Evolutionary conservation across 2,113 vertebrate genomes (phyloP).

Genomic region (Heloderma charlesbogerti): DNA sequence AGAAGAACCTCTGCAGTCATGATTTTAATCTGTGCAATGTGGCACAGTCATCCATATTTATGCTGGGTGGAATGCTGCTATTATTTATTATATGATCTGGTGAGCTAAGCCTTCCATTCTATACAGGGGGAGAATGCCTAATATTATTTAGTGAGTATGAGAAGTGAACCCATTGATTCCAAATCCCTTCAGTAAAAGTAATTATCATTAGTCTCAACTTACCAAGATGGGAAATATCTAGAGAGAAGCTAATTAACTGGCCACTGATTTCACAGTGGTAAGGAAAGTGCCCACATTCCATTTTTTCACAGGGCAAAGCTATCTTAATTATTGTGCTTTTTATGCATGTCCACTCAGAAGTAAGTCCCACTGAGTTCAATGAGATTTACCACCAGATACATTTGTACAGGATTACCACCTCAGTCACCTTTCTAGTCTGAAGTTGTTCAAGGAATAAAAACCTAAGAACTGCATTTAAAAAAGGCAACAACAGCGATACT

Average conservation of each 20-base stretch:
- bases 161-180: background rate
- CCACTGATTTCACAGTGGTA: background rate
- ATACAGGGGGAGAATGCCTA: background rate
- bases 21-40: background rate
- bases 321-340: background rate
- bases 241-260: background rate
- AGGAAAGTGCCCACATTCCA: background rate
- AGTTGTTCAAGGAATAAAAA: background rate
- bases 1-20: conserved; percentile 5
- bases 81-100: conserved; percentile 2
- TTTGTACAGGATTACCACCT: too few species aligned
- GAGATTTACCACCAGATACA: background rate
- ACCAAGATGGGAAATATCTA: background rate
- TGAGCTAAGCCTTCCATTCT: background rate
- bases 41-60: conserved; percentile 10
- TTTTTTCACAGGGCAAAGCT: background rate
- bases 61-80: background rate
- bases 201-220: background rate
- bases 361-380: background rate
- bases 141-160: background rate
- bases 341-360: background rate
- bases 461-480: background rate
- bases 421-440: background rate
- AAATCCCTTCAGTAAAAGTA: background rate
- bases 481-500: too few species aligned